phyloP scores from a whole-genome alignment of 2,113 vertebrate species.

The Barbus barbus region DNA sequence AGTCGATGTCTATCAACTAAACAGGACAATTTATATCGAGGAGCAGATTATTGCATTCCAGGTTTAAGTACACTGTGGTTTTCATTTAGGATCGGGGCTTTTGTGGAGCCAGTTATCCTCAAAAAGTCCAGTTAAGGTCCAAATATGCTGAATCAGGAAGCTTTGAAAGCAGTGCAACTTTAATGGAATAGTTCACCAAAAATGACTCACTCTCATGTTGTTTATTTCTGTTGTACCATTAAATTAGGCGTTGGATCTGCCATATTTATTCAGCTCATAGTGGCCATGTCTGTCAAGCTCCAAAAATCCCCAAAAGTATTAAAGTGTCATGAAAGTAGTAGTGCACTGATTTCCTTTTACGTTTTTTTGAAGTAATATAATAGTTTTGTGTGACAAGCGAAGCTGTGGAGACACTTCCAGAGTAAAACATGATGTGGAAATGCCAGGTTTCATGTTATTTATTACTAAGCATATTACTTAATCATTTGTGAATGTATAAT shows the following conservation, averaged over 20 bases:
- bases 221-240: too few relatives aligned
- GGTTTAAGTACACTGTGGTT: constrained; percentile 4
- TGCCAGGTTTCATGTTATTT: background rate
- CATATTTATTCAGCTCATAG: background rate
- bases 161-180: background rate
- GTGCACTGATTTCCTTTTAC: background rate
- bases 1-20: constrained; percentile 41
- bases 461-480: too few relatives aligned
- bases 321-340: background rate
- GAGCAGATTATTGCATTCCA: constrained; percentile 36
- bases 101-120: background rate
- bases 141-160: background rate
- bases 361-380: background rate
- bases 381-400: background rate
- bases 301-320: background rate
- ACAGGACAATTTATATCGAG: background rate
- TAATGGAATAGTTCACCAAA: background rate
- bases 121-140: background rate
- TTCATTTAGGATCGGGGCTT: background rate
- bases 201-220: background rate
- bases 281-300: background rate
- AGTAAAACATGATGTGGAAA: background rate
- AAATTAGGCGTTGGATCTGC: too few relatives aligned
- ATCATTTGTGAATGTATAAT: too few relatives aligned
- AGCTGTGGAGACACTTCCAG: background rate